Conservation (phyloP, 2,113 vertebrate genomes). For the Brienomyrus brachyistius region DNA sequence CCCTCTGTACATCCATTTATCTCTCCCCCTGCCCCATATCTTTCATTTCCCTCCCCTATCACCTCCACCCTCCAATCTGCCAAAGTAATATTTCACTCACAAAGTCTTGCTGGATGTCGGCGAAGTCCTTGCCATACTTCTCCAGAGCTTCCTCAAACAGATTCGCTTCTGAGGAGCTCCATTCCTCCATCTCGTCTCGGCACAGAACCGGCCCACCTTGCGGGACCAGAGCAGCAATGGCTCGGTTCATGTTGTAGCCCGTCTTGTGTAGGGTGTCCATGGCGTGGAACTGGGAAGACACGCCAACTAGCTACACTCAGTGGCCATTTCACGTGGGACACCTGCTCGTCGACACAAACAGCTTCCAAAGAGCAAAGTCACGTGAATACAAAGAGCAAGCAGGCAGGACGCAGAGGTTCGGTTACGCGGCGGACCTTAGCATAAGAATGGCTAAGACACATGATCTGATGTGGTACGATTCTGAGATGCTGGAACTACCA, state of each 20-base stretch:
- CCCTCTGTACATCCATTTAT: not conserved
- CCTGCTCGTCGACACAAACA: not conserved
- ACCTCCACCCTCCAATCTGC: not conserved
- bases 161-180: conserved; percentile 95
- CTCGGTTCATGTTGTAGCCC: conserved; percentile 86
- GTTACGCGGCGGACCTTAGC: not conserved
- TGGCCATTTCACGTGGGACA: not conserved
- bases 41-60: not conserved
- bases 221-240: conserved; percentile 89
- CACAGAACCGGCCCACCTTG: conserved; percentile 96
- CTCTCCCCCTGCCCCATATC: not conserved
- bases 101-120: conserved; percentile 96
- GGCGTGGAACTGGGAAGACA: conserved; percentile 76
- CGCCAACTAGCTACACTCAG: not conserved
- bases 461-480: not conserved
- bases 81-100: conserved; percentile 65
- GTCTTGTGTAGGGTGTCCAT: conserved; percentile 96
- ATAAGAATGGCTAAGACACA: not conserved
- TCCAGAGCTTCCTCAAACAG: conserved; percentile 95
- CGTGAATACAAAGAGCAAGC: not conserved
- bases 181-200: conserved; percentile 97
- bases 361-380: not conserved
- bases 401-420: not conserved
- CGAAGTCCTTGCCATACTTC: conserved; percentile 98
- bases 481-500: no score